Percentiles rank a stretch among this genome's conserved stretches.
Conservation (phyloP, 2,797 vertebrate species). For the Bucorvus abyssinicus region DNA sequence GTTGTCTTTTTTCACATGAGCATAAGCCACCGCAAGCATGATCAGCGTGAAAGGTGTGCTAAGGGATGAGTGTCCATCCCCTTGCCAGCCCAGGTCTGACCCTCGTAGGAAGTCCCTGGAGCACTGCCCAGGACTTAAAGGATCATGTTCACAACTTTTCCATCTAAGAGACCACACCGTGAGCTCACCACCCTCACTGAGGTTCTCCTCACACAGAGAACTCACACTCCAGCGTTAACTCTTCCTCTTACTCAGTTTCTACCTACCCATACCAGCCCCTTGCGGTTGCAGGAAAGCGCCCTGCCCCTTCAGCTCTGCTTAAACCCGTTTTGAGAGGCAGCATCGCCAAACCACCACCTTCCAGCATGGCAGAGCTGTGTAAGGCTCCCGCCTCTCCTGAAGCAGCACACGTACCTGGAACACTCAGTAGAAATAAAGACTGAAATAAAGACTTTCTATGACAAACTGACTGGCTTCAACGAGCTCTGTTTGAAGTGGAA, state of each 20-base stretch:
- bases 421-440: accelerated
- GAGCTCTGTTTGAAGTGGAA: background rate
- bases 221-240: background rate
- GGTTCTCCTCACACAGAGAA: background rate
- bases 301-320: background rate
- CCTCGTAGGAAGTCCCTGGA: background rate
- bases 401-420: background rate
- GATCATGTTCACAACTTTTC: background rate
- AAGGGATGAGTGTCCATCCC: background rate
- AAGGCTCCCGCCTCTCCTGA: background rate
- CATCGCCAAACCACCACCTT: background rate
- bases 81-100: background rate
- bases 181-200: background rate
- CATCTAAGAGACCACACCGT: background rate
- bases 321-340: background rate
- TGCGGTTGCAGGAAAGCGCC: background rate
- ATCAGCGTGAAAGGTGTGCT: background rate
- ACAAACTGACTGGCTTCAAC: background rate
- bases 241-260: background rate
- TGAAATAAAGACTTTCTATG: background rate
- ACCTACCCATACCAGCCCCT: background rate
- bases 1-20: background rate
- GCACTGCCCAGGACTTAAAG: background rate
- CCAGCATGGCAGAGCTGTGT: background rate
- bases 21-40: background rate